Percentiles rank a stretch among this genome's conserved stretches.
Conservation (phyloP, 2,113 vertebrate species). For the Amblyornis subalaris region DNA sequence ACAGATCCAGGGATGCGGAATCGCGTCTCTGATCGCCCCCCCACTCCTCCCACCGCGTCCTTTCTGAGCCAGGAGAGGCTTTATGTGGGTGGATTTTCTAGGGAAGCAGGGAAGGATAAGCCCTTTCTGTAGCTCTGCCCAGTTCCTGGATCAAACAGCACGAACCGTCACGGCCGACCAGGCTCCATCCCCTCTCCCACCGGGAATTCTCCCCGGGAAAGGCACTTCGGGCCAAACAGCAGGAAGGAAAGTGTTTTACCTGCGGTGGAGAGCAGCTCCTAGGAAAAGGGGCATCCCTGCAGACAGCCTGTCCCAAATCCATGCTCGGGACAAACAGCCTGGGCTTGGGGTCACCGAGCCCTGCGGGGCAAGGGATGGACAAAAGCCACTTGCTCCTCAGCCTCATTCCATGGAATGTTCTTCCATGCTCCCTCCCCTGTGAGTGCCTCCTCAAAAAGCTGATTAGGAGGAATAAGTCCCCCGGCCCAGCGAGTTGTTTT, state of each 20-base stretch:
- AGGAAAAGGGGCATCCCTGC: not conserved
- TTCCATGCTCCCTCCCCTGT: not conserved
- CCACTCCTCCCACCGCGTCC: not conserved
- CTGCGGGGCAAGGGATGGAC: fast-evolving
- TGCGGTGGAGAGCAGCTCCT: not conserved
- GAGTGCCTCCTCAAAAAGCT: not conserved
- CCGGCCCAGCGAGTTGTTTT: not conserved
- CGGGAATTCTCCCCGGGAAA: not conserved
- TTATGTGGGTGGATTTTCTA: not conserved
- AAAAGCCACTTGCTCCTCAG: fast-evolving
- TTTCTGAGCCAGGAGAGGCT: not conserved
- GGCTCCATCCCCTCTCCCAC: not conserved
- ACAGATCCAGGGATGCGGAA: not conserved
- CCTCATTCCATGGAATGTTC: not conserved
- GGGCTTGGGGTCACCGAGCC: fast-evolving
- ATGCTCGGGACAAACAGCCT: not conserved
- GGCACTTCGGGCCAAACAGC: fast-evolving
- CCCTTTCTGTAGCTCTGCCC: not conserved
- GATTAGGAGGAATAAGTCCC: not conserved
- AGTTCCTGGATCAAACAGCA: not conserved
- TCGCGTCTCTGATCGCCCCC: not conserved
- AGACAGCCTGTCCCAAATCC: not conserved
- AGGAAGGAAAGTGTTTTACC: not conserved
- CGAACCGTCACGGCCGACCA: fast-evolving
- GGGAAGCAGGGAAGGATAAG: not conserved